These are phyloP conservation scores for Lycaena phlaeas DNA, from an alignment of 2,888 invertebrate species.

Conservation along the genomic window DNA sequence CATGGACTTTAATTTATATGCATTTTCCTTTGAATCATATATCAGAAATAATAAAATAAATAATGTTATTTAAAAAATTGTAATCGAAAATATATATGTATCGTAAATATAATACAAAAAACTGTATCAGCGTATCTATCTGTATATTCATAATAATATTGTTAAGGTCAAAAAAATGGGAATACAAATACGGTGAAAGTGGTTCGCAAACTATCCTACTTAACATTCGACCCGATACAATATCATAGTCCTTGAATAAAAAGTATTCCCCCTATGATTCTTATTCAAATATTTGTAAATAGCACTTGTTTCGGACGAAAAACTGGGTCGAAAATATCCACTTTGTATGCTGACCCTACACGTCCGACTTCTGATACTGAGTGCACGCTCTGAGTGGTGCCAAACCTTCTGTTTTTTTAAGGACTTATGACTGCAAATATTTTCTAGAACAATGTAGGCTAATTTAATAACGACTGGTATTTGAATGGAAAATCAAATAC, in stretches of 20 bases:
- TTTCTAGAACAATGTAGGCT: too few species aligned
- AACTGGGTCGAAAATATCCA: constrained; percentile 10
- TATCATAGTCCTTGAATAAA: constrained; percentile 8
- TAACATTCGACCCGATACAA: constrained; percentile 5
- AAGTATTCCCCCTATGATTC: constrained; percentile 3
- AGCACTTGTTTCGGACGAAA: constrained; percentile 12
- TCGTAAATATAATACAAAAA: too few species aligned
- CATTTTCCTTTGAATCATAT: too few species aligned
- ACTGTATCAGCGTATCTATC: too few species aligned
- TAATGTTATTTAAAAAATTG: too few species aligned
- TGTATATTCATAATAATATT: not conserved
- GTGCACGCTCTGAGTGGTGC: constrained; percentile 4
- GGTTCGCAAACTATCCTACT: constrained; percentile 1
- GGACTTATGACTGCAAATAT: not conserved
- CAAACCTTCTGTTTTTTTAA: constrained; percentile 5
- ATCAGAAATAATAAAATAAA: too few species aligned
- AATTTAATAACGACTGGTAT: too few species aligned
- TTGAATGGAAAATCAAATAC: too few species aligned
- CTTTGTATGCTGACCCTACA: constrained; percentile 18
- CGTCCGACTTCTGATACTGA: constrained; percentile 10
- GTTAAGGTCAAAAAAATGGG: constrained; percentile 3
- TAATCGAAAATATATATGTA: too few species aligned
- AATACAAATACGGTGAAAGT: not conserved
- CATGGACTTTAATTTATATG: too few species aligned
- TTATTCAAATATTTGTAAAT: constrained; percentile 11